Evolutionary conservation across 2,888 invertebrate genomes (phyloP), one percentile per base, ranked within the genome.

Genomic region (Fragum fragum): DNA sequence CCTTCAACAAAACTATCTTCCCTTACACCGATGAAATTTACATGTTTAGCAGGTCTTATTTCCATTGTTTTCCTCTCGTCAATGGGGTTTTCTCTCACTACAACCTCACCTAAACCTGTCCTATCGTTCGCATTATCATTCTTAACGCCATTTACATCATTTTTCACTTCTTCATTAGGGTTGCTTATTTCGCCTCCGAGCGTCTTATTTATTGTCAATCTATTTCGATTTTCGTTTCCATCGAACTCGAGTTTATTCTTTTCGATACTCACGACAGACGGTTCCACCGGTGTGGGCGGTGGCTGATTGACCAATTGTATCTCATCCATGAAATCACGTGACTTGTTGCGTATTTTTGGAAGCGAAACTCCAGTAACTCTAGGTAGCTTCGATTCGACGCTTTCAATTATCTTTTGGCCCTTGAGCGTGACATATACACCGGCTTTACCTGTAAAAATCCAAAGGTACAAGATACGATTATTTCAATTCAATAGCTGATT

Each of bases 361-460:
- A 89, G 79, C 1, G 88, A 87, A 39, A 87, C 74, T 18, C 90
- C 90, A 11, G 86, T 87, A 5, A 90, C 90, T 42, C 87, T 81
- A n/a, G 90, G 90, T 47, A 90, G 73, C 63, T 83, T 85, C 3
- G 90, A 86, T 21, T 89, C 88, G n/a, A 86, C 79, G 5, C 71
- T 69, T 21, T 86, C 86, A 14, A 86, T 68, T 42, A 86, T 73
- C 61, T 79, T 86, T 42, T 81, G 83, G 11, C 87, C 81, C 70
- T 86, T 87, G n/a, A 89, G 71, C 9, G 85, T 87, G 1, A 89
- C 87, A 71, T 85, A 80, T 7, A 88, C 86, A 18, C 85, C 83
- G 16, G 71, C 61, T 79, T 82, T 85, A n/a, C 87, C 85, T 82
- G 79, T 53, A 81, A 74, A n/a, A n/a, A n/a, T n/a, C n/a, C n/a